Percentiles rank a stretch among this genome's conserved stretches.
phyloP scores from a whole-genome alignment of 2,797 vertebrate genomes.

The Esox lucius region DNA sequence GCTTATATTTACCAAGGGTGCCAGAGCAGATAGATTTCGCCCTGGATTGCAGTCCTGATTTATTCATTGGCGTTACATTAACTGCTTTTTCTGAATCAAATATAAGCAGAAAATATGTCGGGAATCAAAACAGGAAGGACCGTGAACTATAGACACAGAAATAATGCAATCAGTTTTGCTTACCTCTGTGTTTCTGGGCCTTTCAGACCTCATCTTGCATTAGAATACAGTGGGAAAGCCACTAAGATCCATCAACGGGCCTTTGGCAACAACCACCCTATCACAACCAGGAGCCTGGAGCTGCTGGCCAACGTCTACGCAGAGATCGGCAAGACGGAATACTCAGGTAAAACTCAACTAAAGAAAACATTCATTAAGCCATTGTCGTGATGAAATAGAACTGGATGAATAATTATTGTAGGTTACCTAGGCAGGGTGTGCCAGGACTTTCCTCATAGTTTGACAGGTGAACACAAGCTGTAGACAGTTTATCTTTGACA shows the following conservation, averaged over 20 bases:
- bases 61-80: background rate
- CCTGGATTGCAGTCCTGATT: conserved; percentile 13
- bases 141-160: background rate
- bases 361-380: conserved; percentile 73
- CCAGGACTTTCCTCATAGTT: background rate
- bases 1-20: conserved; percentile 22
- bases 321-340: conserved; percentile 81
- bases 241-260: conserved; percentile 80
- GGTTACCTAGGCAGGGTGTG: conserved; percentile 4
- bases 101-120: background rate
- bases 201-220: conserved; percentile 78
- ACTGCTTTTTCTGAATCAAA: background rate
- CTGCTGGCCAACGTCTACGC: conserved; percentile 79
- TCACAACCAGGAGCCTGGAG: conserved; percentile 79
- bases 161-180: background rate
- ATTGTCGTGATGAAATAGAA: background rate
- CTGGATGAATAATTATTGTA: background rate
- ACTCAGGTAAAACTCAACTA: conserved; percentile 69
- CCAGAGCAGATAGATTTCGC: conserved; percentile 13
- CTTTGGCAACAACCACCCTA: conserved; percentile 79
- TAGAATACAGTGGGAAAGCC: conserved; percentile 82
- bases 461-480: background rate
- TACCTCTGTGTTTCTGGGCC: conserved; percentile 16
- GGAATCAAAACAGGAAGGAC: background rate
- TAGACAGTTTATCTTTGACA: conserved; percentile 10